Evolutionary conservation across 2,888 invertebrate species (phyloP).

Genomic region (Dolichopus griseipennis): DNA sequence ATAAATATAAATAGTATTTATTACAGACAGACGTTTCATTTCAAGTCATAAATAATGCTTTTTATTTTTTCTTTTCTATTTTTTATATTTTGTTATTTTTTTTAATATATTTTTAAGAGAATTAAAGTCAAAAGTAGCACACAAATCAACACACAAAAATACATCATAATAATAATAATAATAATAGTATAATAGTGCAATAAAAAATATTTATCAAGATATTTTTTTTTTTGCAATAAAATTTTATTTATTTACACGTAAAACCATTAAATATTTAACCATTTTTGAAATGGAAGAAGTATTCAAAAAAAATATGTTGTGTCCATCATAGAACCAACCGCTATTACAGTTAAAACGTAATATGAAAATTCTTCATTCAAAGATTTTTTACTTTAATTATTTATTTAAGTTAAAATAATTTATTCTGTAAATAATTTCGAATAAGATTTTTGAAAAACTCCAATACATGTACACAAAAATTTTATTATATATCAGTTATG

Average conservation of each 20-base stretch:
- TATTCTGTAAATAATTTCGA: too few relatives aligned
- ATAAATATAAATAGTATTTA: too few relatives aligned
- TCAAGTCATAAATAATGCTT: neutral
- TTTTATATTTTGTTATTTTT: too few relatives aligned
- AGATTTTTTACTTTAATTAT: too few relatives aligned
- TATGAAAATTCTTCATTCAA: too few relatives aligned
- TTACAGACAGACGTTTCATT: neutral
- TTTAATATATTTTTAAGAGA: neutral
- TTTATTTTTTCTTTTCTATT: neutral
- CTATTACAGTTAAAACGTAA: too few relatives aligned
- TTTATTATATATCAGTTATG: too few relatives aligned
- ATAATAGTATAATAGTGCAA: neutral
- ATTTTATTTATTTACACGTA: slow-evolving; percentile 4
- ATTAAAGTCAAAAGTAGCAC: neutral
- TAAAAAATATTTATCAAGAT: neutral
- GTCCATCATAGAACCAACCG: too few relatives aligned
- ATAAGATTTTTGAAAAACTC: too few relatives aligned
- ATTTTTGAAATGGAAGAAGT: neutral
- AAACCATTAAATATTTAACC: slow-evolving; percentile 2
- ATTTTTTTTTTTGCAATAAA: slow-evolving; percentile 1
- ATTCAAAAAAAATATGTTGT: too few relatives aligned
- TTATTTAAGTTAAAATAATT: too few relatives aligned
- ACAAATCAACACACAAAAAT: slow-evolving; percentile 6
- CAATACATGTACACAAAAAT: too few relatives aligned
- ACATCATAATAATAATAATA: neutral